These are phyloP conservation scores for Candidula unifasciata DNA, from an alignment of 2,888 invertebrate genomes.

Conservation along the genomic window DNA sequence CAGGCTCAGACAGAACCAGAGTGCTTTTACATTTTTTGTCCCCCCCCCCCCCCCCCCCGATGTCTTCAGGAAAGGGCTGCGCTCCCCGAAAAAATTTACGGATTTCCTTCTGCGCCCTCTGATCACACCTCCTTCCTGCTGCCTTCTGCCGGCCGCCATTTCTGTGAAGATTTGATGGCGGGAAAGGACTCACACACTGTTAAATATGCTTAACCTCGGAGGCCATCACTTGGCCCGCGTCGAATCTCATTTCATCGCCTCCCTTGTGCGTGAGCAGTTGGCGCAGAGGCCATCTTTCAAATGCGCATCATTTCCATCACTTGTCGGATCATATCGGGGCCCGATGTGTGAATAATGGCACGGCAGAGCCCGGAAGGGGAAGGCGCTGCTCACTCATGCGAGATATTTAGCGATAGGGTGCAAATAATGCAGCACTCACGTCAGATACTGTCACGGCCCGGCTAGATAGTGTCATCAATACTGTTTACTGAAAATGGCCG, in stretches of 20 bases:
- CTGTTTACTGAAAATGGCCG: constrained; percentile 26
- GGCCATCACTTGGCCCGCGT: constrained; percentile 44
- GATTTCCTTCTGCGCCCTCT: constrained; percentile 13
- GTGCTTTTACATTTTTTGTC: neutral
- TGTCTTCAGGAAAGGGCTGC: neutral
- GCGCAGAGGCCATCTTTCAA: constrained; percentile 45
- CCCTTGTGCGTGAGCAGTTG: constrained; percentile 41
- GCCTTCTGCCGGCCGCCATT: constrained; percentile 28
- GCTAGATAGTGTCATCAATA: constrained; percentile 36
- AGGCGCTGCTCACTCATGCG: constrained; percentile 38
- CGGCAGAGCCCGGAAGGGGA: constrained; percentile 9
- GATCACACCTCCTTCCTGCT: constrained; percentile 18
- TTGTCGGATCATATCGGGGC: constrained; percentile 48
- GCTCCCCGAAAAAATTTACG: neutral
- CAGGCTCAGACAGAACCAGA: too few species aligned
- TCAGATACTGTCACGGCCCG: constrained; percentile 37
- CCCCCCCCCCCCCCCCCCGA: neutral
- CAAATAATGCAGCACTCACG: constrained; percentile 31
- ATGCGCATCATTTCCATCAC: constrained; percentile 50
- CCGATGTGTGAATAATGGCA: constrained; percentile 49
- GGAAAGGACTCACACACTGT: constrained; percentile 46
- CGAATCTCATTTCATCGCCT: constrained; percentile 46
- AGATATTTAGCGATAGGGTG: constrained; percentile 44
- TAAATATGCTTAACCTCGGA: constrained; percentile 48
- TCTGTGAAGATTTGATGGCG: constrained; percentile 20